Percentiles rank a stretch among this genome's conserved stretches.
phyloP scores from a whole-genome alignment of 2,113 vertebrate genomes.

The Tonatia bakeri region DNA sequence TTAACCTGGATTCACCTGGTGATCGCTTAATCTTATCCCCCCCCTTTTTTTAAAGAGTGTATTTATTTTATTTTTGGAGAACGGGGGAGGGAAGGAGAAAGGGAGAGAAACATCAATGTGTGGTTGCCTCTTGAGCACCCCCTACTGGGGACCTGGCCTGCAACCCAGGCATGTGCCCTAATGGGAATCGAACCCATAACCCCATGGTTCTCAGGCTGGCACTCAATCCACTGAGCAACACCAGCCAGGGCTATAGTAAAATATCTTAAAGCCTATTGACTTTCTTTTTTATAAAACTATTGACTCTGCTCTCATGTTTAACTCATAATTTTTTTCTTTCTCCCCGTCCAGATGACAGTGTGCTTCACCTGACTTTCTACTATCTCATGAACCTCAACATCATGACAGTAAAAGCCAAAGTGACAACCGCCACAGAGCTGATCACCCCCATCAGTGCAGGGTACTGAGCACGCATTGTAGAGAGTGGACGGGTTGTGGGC shows the following conservation, averaged over 20 bases:
- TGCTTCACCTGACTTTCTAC: conserved; percentile 92
- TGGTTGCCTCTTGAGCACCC: too few relatives aligned
- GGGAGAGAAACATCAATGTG: too few relatives aligned
- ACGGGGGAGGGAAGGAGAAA: too few relatives aligned
- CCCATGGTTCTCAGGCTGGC: too few relatives aligned
- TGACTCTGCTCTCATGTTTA: neutral
- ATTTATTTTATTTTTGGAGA: too few relatives aligned
- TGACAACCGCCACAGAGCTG: conserved; percentile 88
- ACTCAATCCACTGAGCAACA: too few relatives aligned
- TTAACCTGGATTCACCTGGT: neutral
- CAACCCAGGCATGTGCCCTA: too few relatives aligned
- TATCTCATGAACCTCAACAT: conserved; percentile 98
- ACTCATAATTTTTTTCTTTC: neutral
- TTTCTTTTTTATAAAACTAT: neutral
- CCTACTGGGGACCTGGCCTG: too few relatives aligned
- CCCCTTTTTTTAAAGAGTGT: neutral
- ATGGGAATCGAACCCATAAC: too few relatives aligned
- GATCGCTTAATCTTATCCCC: neutral
- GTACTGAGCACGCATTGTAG: conserved; percentile 66
- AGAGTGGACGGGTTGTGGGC: too few relatives aligned
- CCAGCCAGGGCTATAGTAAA: neutral
- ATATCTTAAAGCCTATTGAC: neutral
- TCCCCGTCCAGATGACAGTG: conserved; percentile 85
- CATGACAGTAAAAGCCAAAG: conserved; percentile 93
- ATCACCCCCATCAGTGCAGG: conserved; percentile 85